These are phyloP conservation scores for Odiellus spinosus DNA, from an alignment of 2,888 invertebrate genomes.

Conservation along the genomic window DNA sequence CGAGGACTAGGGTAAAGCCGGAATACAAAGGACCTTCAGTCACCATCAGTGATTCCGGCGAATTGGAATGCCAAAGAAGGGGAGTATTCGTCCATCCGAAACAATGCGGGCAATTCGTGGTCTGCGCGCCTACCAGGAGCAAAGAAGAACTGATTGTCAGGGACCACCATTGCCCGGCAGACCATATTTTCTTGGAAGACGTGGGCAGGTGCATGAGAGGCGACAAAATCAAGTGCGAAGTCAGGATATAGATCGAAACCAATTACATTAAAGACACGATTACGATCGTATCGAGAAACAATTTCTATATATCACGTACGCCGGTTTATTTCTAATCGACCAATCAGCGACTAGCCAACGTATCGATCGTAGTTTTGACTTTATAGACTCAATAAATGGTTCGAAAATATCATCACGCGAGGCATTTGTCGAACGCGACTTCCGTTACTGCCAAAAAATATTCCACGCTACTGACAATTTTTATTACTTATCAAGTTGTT, in stretches of 20 bases:
- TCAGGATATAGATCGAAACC: background rate
- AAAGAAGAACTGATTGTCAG: constrained; percentile 9
- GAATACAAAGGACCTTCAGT: constrained; percentile 16
- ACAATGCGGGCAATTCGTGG: constrained; percentile 79
- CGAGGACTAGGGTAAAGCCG: constrained; percentile 2
- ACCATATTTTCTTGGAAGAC: constrained; percentile 20
- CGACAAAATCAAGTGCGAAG: constrained; percentile 17
- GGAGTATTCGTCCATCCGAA: constrained; percentile 82
- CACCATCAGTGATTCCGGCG: constrained; percentile 44
- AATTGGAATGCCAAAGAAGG: constrained; percentile 67
- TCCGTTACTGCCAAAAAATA: too few relatives aligned
- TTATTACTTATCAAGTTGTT: too few relatives aligned
- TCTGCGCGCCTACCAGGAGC: constrained; percentile 44
- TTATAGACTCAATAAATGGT: too few relatives aligned
- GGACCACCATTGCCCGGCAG: constrained; percentile 21
- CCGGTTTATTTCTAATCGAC: too few relatives aligned
- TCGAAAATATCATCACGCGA: too few relatives aligned
- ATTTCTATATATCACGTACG: too few relatives aligned
- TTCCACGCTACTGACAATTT: too few relatives aligned
- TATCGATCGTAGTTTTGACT: too few relatives aligned
- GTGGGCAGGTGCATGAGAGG: constrained; percentile 21
- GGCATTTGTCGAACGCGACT: too few relatives aligned
- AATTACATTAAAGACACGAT: too few relatives aligned
- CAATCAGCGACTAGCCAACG: too few relatives aligned
- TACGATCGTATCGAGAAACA: too few relatives aligned